A percentile compares a stretch with the other conserved stretches of the same genome.
phyloP scores from a whole-genome alignment of 2,113 vertebrate genomes.

The Electrona antarctica region DNA sequence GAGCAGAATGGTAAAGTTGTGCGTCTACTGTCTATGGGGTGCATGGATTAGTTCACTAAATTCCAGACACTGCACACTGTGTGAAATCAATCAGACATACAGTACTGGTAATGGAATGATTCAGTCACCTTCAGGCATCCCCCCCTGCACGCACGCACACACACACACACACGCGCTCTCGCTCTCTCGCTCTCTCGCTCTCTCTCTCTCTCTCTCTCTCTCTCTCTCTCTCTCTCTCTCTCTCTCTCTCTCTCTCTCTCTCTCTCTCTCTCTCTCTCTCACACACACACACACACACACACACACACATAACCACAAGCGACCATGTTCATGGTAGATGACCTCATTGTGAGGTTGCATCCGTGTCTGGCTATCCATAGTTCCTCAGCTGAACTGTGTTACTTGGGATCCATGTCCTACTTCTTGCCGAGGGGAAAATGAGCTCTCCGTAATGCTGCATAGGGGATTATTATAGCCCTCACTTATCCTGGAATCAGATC shows the following conservation, averaged over 20 bases:
- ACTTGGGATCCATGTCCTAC: not conserved
- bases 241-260: too few species aligned
- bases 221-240: too few species aligned
- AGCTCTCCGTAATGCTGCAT: conserved; percentile 16
- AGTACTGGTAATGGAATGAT: conserved; percentile 45
- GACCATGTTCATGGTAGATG: conserved; percentile 19
- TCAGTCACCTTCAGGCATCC: conserved; percentile 32
- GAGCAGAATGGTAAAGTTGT: conserved; percentile 91
- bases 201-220: too few species aligned
- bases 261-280: too few species aligned
- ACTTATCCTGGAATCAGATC: conserved; percentile 47
- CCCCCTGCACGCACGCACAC: conserved; percentile 26
- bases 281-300: conserved; percentile 16
- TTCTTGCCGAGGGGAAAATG: conserved; percentile 4
- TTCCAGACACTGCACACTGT: conserved; percentile 38
- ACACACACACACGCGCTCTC: not conserved
- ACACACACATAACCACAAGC: not conserved
- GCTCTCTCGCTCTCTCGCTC: too few species aligned
- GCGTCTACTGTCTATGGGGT: conserved; percentile 4
- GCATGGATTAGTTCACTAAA: conserved; percentile 26
- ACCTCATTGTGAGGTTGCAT: conserved; percentile 27
- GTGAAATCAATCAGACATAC: conserved; percentile 51
- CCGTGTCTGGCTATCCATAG: not conserved
- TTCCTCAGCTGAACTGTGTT: not conserved
- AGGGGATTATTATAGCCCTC: not conserved